These are phyloP conservation scores for Helostoma temminkii DNA, from an alignment of 2,797 vertebrate genomes.

Conservation along the genomic window DNA sequence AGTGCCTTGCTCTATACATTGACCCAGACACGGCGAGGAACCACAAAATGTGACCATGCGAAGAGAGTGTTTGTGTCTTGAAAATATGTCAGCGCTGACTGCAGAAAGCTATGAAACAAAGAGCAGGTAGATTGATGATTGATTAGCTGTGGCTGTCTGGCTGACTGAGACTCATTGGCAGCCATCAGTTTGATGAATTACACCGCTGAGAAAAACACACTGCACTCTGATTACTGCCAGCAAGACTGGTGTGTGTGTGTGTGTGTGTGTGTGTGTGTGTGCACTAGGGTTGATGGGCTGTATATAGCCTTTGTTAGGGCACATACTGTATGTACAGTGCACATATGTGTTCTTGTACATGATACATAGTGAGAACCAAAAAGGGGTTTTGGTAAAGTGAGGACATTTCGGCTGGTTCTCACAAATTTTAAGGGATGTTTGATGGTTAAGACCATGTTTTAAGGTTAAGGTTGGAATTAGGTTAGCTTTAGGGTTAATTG, in stretches of 20 bases:
- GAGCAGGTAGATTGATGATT: slow-evolving; percentile 77
- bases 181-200: slow-evolving; percentile 81
- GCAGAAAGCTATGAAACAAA: slow-evolving; percentile 55
- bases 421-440: no score
- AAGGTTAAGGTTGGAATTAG: no score
- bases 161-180: slow-evolving; percentile 79
- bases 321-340: slow-evolving; percentile 23
- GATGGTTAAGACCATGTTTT: no score
- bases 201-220: slow-evolving; percentile 71
- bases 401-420: no score
- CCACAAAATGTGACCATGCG: background rate
- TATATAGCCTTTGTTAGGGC: slow-evolving; percentile 5
- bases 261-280: slow-evolving; percentile 29
- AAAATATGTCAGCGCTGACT: slow-evolving; percentile 21
- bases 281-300: slow-evolving; percentile 16
- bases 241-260: slow-evolving; percentile 21
- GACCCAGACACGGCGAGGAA: slow-evolving; percentile 4
- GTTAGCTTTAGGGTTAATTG: no score
- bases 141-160: slow-evolving; percentile 70
- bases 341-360: no score
- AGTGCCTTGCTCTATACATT: slow-evolving; percentile 1
- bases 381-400: no score
- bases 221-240: slow-evolving; percentile 77
- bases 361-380: no score
- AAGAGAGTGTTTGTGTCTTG: background rate